Evolutionary conservation across 92 coral and sea anemone species (phyloP).

Genomic region (Zoanthus sansibaricus): DNA sequence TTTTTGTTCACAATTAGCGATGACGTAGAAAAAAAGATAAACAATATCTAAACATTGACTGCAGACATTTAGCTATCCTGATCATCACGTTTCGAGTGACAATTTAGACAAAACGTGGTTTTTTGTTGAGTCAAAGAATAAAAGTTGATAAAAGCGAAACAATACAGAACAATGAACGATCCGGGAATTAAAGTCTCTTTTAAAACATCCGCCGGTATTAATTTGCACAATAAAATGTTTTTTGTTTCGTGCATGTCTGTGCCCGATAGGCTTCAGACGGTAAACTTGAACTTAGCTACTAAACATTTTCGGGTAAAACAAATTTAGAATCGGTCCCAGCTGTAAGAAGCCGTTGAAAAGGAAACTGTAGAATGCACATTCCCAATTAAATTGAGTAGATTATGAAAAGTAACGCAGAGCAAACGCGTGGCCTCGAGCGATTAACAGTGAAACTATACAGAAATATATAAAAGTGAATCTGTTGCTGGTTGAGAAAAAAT

Average conservation of each 20-base stretch:
- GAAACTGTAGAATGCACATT: constrained; percentile 1
- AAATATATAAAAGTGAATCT: too few relatives aligned
- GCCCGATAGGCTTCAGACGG: not conserved
- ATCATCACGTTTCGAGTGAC: not conserved
- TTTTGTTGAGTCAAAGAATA: not conserved
- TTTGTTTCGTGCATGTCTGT: not conserved
- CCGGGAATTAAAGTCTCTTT: not conserved
- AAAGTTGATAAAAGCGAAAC: not conserved
- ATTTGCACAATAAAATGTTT: not conserved
- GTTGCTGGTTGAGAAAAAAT: not conserved
- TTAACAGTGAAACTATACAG: not conserved
- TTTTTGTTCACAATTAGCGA: not conserved
- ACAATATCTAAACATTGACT: not conserved
- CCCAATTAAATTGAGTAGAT: constrained; percentile 9
- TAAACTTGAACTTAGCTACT: not conserved
- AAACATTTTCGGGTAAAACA: too few relatives aligned
- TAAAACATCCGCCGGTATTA: not conserved
- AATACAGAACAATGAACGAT: not conserved
- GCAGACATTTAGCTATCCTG: not conserved
- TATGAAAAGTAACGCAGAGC: constrained; percentile 18
- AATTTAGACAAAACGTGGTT: not conserved
- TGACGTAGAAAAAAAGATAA: constrained; percentile 1
- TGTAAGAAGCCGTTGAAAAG: constrained; percentile 19
- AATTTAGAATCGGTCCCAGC: not conserved
- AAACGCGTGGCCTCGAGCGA: constrained; percentile 3